These are phyloP conservation scores for Cantharis rustica DNA, from an alignment of 2,888 invertebrate genomes.

Conservation along the genomic window DNA sequence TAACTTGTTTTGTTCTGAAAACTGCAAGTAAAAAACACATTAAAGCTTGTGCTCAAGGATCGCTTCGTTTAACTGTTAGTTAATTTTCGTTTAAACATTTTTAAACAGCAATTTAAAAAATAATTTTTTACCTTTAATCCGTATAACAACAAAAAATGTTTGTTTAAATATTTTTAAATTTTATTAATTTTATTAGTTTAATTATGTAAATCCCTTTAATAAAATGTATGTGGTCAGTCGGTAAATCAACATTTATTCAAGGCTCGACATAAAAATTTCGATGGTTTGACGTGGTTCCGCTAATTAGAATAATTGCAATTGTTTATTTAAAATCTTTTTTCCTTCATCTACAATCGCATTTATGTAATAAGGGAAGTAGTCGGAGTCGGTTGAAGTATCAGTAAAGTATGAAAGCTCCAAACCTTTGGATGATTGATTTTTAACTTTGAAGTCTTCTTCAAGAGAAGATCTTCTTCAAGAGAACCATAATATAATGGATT, in stretches of 20 bases:
- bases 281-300: background rate
- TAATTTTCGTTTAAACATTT: background rate
- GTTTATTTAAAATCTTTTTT: background rate
- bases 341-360: too few relatives aligned
- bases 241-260: background rate
- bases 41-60: background rate
- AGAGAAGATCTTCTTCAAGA: too few relatives aligned
- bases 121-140: background rate
- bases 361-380: too few relatives aligned
- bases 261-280: background rate
- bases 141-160: background rate
- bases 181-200: background rate
- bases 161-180: background rate
- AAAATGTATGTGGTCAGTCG: background rate
- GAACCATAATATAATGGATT: too few relatives aligned
- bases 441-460: too few relatives aligned
- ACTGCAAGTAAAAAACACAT: background rate
- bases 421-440: background rate
- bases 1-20: background rate
- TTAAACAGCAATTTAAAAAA: background rate
- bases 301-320: background rate
- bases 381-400: too few relatives aligned
- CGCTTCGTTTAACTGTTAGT: background rate
- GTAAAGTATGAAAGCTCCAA: too few relatives aligned
- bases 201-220: background rate